These are phyloP conservation scores for Molorchus minor DNA, from an alignment of 2,888 invertebrate genomes.

Conservation along the genomic window DNA sequence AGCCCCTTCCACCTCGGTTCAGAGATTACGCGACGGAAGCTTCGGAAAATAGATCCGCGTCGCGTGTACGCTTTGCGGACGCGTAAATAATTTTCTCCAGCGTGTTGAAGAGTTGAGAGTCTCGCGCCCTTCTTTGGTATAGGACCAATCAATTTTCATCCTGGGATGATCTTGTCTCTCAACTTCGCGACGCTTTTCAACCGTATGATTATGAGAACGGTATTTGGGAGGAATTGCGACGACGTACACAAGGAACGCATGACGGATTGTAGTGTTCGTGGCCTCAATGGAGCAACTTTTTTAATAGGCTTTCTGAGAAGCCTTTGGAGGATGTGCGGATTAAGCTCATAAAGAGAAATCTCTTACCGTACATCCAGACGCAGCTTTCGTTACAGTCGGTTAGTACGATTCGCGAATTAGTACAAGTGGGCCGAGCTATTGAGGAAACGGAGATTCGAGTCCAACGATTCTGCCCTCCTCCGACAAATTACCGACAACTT, in stretches of 20 bases:
- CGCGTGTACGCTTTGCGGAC: neutral
- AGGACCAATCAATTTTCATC: constrained; percentile 6
- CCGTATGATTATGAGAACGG: no score
- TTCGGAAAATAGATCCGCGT: neutral
- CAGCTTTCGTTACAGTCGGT: neutral
- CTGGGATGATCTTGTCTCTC: constrained; percentile 12
- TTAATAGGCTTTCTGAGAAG: neutral
- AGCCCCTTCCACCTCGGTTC: no score
- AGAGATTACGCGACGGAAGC: no score
- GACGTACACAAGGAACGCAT: neutral
- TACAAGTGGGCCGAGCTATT: neutral
- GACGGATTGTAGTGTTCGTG: neutral
- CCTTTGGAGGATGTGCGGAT: neutral
- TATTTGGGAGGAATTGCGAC: neutral
- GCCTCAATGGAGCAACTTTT: neutral
- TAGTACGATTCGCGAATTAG: neutral
- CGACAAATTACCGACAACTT: constrained; percentile 14
- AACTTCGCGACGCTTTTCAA: no score
- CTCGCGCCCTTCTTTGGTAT: constrained; percentile 22
- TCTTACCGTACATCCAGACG: constrained; percentile 9
- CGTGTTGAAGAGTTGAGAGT: constrained; percentile 19
- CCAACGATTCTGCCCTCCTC: no score
- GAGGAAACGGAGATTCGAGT: neutral
- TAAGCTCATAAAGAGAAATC: constrained; percentile 19
- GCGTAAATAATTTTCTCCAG: no score